These are phyloP conservation scores for Calameuta idolon DNA, from an alignment of 2,888 invertebrate species.

Conservation along the genomic window DNA sequence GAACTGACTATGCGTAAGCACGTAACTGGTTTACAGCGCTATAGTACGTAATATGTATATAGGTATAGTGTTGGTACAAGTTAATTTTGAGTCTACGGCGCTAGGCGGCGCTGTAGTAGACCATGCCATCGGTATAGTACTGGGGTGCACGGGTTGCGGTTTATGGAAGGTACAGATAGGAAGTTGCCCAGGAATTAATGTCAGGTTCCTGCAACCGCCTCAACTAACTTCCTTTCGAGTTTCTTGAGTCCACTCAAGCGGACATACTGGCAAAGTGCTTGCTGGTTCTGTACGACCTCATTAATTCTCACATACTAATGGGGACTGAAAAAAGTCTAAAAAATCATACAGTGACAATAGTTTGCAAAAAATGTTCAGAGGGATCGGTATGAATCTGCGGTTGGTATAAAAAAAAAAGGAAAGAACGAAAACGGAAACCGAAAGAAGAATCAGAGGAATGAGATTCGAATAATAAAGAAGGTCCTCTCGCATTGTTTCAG, in stretches of 20 bases:
- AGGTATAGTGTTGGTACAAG: background rate
- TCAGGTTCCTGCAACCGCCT: background rate
- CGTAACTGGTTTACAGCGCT: background rate
- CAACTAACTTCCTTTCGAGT: background rate
- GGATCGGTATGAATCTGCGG: background rate
- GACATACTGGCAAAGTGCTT: background rate
- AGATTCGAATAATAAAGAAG: background rate
- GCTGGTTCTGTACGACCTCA: background rate
- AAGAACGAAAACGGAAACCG: background rate
- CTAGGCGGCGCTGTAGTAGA: background rate
- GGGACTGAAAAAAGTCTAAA: background rate
- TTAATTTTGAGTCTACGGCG: background rate
- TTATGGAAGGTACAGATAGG: background rate
- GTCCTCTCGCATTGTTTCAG: constrained; percentile 65
- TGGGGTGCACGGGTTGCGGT: background rate
- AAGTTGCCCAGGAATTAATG: background rate
- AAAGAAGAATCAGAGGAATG: background rate
- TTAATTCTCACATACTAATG: background rate
- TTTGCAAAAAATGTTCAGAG: background rate
- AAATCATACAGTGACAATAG: background rate
- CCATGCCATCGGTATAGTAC: background rate
- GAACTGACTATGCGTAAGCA: background rate
- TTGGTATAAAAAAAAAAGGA: background rate
- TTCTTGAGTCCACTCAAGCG: background rate
- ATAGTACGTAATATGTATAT: background rate